These are phyloP conservation scores for Sabatieria punctata DNA, from an alignment of 2,888 invertebrate species.

Conservation along the genomic window DNA sequence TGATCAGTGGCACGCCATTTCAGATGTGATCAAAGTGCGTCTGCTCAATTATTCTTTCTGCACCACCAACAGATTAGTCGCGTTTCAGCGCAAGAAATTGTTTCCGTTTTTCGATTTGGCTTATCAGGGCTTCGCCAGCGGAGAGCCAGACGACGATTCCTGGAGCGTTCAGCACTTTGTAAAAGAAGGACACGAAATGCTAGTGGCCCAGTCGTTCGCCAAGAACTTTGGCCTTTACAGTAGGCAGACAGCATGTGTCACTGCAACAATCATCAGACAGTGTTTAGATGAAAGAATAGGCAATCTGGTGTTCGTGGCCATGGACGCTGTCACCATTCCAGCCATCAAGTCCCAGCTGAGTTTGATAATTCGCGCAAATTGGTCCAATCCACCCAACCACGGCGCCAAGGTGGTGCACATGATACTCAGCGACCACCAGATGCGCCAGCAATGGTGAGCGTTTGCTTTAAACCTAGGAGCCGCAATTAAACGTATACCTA, in stretches of 20 bases:
- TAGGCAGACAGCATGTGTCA: constrained; percentile 32
- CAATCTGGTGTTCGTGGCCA: constrained; percentile 64
- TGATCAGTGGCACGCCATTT: constrained; percentile 79
- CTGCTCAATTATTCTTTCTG: background rate
- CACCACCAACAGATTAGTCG: background rate
- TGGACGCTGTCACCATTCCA: constrained; percentile 44
- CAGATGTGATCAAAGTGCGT: constrained; percentile 27
- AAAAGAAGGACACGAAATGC: constrained; percentile 65
- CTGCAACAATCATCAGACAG: too few species aligned
- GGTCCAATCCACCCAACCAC: constrained; percentile 86
- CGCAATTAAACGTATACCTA: too few species aligned
- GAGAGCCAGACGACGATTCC: constrained; percentile 77
- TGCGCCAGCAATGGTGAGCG: constrained; percentile 62
- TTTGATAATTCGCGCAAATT: constrained; percentile 31
- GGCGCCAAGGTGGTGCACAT: constrained; percentile 75
- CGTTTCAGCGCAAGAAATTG: constrained; percentile 43
- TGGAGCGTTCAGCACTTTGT: constrained; percentile 78
- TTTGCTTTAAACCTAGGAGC: too few species aligned
- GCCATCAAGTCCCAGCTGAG: constrained; percentile 71
- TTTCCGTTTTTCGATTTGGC: constrained; percentile 86
- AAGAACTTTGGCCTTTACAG: constrained; percentile 98
- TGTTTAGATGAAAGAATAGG: constrained; percentile 73
- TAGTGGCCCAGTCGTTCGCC: constrained; percentile 89
- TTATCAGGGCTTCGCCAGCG: constrained; percentile 91
- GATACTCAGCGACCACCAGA: constrained; percentile 54